Evolutionary conservation across 2,888 invertebrate genomes (phyloP).

Genomic region (Boloria euphrosyne): DNA sequence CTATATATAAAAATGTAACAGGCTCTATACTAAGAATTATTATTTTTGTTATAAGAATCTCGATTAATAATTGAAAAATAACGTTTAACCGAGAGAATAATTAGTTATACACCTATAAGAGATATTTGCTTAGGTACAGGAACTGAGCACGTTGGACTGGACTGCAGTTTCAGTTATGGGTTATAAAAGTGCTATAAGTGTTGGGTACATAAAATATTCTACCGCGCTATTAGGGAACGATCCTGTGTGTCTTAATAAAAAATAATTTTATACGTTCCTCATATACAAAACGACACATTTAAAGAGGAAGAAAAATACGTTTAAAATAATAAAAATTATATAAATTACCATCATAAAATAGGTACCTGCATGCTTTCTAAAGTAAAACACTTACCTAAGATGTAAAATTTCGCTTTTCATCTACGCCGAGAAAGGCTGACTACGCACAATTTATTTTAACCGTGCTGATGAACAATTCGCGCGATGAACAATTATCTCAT

Average conservation of each 20-base stretch:
- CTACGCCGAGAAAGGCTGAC: too few species aligned
- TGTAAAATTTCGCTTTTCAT: too few species aligned
- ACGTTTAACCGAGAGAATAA: too few species aligned
- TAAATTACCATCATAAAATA: too few species aligned
- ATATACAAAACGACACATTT: background rate
- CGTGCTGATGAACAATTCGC: too few species aligned
- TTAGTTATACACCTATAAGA: too few species aligned
- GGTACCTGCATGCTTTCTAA: too few species aligned
- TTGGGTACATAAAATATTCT: background rate
- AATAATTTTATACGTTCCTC: constrained; percentile 1
- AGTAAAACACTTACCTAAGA: too few species aligned
- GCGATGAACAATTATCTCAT: too few species aligned
- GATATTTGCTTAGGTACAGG: background rate
- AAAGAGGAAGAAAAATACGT: background rate
- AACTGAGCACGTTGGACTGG: constrained; percentile 3
- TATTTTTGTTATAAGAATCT: background rate
- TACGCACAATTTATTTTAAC: too few species aligned
- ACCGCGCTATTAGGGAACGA: background rate
- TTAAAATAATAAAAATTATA: background rate
- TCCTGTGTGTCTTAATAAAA: constrained; percentile 10
- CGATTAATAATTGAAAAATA: too few species aligned
- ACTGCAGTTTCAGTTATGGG: constrained; percentile 7
- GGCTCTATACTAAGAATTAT: background rate
- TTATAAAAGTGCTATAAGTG: constrained; percentile 15
- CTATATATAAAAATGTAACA: background rate